These are phyloP conservation scores for Lycaon pictus DNA, from an alignment of 2,113 vertebrate species.

Conservation along the genomic window DNA sequence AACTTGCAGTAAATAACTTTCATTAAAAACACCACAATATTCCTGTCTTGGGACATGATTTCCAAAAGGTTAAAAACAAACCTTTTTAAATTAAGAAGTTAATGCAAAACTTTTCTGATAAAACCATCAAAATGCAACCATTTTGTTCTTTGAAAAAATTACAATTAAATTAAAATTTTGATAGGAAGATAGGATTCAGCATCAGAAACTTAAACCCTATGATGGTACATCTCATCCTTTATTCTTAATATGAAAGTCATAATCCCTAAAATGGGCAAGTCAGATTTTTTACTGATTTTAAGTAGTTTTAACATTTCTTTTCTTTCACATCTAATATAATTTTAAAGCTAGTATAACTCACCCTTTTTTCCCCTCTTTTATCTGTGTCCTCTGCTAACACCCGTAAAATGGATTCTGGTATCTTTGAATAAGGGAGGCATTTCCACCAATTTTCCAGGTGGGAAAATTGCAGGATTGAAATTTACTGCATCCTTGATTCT, in stretches of 20 bases:
- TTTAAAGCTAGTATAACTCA: not conserved
- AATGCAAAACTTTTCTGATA: not conserved
- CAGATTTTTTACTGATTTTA: not conserved
- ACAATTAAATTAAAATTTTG: slow-evolving; percentile 25
- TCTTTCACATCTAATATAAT: not conserved
- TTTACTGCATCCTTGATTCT: not conserved
- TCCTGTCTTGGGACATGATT: not conserved
- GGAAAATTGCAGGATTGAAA: not conserved
- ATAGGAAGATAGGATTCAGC: not conserved
- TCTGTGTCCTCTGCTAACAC: slow-evolving; percentile 52
- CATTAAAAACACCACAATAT: not conserved
- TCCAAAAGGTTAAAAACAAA: slow-evolving; percentile 16
- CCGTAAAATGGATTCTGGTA: not conserved
- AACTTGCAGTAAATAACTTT: not conserved
- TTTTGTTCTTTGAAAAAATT: not conserved
- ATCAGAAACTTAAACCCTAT: not conserved
- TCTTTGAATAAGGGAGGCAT: not conserved
- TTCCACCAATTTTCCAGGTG: not conserved
- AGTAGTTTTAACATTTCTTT: not conserved
- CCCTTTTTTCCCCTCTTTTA: slow-evolving; percentile 64
- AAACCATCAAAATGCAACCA: not conserved
- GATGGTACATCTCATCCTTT: not conserved
- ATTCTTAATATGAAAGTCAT: slow-evolving; percentile 26
- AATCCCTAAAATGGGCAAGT: not conserved
- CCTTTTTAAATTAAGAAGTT: slow-evolving; percentile 9